A percentile compares a stretch with the other conserved stretches of the same genome.
Evolutionary conservation across 1,140 invertebrate genomes (phyloP).

Genomic region (Ceratina japonica): DNA sequence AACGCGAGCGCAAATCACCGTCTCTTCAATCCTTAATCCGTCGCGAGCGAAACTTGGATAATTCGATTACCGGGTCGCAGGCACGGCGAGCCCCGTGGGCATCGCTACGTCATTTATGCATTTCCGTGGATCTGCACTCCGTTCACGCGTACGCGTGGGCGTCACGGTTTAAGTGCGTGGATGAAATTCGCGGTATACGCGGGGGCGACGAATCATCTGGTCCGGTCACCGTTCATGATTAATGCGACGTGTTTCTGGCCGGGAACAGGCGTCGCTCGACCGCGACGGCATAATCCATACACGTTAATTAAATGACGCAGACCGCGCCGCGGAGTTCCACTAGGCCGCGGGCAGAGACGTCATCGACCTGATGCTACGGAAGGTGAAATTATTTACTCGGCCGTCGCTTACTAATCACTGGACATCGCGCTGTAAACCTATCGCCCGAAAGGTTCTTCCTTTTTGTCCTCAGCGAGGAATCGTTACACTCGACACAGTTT

Average conservation of each 20-base stretch:
- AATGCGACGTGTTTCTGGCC: conserved; percentile 50
- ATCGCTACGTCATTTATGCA: conserved; percentile 49
- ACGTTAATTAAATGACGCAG: conserved; percentile 59
- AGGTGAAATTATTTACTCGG: conserved; percentile 52
- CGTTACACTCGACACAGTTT: too few relatives aligned
- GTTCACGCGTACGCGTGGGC: background rate
- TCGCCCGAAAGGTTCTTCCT: too few relatives aligned
- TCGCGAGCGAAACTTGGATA: background rate
- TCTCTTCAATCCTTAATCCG: background rate
- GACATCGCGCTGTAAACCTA: background rate
- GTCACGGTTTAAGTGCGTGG: conserved; percentile 43
- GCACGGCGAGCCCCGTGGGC: conserved; percentile 29
- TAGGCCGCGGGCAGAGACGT: conserved; percentile 40
- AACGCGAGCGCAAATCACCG: background rate
- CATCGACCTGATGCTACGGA: conserved; percentile 43
- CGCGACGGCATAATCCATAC: conserved; percentile 54
- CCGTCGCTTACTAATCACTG: conserved; percentile 19
- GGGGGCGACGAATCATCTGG: conserved; percentile 30
- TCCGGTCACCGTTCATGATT: conserved; percentile 57
- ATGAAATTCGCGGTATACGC: conserved; percentile 51
- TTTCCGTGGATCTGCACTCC: conserved; percentile 32
- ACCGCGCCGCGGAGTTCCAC: conserved; percentile 15
- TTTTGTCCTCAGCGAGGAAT: too few relatives aligned
- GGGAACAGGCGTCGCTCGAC: conserved; percentile 30
- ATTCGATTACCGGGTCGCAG: background rate